phyloP scores from a whole-genome alignment of 2,888 invertebrate genomes.

The Tyria jacobaeae region DNA sequence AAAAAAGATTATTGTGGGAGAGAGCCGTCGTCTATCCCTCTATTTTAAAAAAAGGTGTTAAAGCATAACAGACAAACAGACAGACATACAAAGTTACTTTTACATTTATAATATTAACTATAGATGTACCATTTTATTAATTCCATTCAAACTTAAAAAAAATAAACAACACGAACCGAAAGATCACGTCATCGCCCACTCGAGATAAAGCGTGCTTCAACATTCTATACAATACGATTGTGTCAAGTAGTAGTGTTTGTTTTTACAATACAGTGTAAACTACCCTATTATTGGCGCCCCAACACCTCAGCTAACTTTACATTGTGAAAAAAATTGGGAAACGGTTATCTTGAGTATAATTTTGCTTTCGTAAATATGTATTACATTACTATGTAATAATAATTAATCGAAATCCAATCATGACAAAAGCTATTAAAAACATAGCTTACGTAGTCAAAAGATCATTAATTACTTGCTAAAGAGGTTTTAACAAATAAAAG shows the following conservation, averaged over 20 bases:
- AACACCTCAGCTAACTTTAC: neutral
- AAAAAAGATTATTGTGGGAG: no score
- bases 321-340: neutral
- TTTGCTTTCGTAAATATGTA: no score
- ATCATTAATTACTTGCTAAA: neutral
- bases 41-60: no score
- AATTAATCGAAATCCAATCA: no score
- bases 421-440: neutral
- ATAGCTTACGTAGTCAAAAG: neutral
- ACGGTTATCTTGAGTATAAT: neutral
- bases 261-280: constrained; percentile 2
- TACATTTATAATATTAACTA: no score
- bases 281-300: constrained; percentile 3
- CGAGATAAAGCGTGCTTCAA: neutral
- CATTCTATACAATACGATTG: neutral
- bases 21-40: no score
- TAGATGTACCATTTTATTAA: no score
- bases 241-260: neutral
- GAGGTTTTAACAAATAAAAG: no score
- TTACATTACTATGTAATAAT: no score
- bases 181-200: neutral
- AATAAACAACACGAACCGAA: neutral
- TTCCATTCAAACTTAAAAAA: neutral
- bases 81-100: no score
- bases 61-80: no score